Percentiles rank a stretch among this genome's conserved stretches.
phyloP scores from a whole-genome alignment of 2,797 vertebrate genomes.

The Galago senegalensis region DNA sequence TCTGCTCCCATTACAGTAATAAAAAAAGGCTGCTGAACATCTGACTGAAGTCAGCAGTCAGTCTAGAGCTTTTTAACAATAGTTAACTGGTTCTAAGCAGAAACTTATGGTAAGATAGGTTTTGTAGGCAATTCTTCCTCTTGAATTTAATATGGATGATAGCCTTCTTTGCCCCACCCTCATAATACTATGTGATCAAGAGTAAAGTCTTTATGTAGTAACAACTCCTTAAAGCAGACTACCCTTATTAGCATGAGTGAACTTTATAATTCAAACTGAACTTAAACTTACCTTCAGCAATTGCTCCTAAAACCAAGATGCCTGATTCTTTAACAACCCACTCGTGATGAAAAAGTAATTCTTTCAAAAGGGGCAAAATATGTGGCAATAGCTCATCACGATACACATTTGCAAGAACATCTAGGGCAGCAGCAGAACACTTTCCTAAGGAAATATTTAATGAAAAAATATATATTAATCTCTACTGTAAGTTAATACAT shows the following conservation, averaged over 20 bases:
- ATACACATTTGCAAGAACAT: slow-evolving; percentile 97
- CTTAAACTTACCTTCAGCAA: slow-evolving; percentile 94
- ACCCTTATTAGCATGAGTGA: not conserved
- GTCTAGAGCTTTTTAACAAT: not conserved
- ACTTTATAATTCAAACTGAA: slow-evolving; percentile 16
- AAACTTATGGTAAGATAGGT: not conserved
- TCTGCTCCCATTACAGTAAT: not conserved
- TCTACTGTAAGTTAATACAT: slow-evolving; percentile 2
- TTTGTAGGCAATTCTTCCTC: not conserved
- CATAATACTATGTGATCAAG: not conserved
- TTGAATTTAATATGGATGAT: not conserved
- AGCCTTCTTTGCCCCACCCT: not conserved
- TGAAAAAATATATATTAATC: slow-evolving; percentile 53
- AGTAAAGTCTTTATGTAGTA: not conserved
- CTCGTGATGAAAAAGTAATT: slow-evolving; percentile 96
- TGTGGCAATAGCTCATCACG: slow-evolving; percentile 96
- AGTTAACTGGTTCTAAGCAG: slow-evolving; percentile 24
- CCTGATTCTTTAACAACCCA: slow-evolving; percentile 99
- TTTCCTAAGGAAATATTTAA: slow-evolving; percentile 91
- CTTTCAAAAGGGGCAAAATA: slow-evolving; percentile 96
- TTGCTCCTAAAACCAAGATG: slow-evolving; percentile 97
- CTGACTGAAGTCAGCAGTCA: not conserved
- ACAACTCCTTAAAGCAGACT: not conserved
- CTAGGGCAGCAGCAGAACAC: slow-evolving; percentile 97
- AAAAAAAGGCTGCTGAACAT: slow-evolving; percentile 46